A percentile compares a stretch with the other conserved stretches of the same genome.
Evolutionary conservation across 2,888 invertebrate genomes (phyloP).

Genomic region (Augiades crinisus): DNA sequence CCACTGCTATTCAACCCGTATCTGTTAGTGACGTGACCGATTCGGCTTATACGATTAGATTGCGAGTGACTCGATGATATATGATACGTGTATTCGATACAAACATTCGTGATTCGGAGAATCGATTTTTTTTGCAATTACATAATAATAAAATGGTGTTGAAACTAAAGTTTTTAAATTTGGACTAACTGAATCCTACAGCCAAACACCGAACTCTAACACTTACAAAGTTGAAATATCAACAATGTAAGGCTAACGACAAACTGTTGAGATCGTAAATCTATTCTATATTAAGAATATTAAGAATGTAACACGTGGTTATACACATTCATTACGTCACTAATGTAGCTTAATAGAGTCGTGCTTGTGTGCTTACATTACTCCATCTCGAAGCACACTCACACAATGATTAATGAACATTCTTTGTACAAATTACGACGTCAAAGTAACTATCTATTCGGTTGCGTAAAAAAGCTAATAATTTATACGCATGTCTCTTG

Average conservation of each 20-base stretch:
- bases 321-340: background rate
- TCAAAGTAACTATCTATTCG: slow-evolving; percentile 12
- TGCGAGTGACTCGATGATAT: background rate
- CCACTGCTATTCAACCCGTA: slow-evolving; percentile 9
- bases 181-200: no score
- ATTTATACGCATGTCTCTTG: background rate
- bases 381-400: background rate
- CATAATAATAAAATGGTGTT: no score
- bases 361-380: background rate
- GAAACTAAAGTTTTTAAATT: no score
- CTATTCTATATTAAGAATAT: background rate
- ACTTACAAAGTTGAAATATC: no score
- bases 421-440: slow-evolving; percentile 20
- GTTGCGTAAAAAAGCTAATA: slow-evolving; percentile 3
- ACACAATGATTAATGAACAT: slow-evolving; percentile 22
- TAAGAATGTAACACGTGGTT: background rate
- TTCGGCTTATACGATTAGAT: background rate
- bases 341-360: background rate
- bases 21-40: slow-evolving; percentile 3
- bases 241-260: no score
- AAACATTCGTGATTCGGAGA: background rate
- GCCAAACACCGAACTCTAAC: no score
- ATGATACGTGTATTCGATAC: background rate
- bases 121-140: no score
- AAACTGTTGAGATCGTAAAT: background rate